Conservation (phyloP, 2,113 vertebrate genomes). For the Actenoides hombroni region DNA sequence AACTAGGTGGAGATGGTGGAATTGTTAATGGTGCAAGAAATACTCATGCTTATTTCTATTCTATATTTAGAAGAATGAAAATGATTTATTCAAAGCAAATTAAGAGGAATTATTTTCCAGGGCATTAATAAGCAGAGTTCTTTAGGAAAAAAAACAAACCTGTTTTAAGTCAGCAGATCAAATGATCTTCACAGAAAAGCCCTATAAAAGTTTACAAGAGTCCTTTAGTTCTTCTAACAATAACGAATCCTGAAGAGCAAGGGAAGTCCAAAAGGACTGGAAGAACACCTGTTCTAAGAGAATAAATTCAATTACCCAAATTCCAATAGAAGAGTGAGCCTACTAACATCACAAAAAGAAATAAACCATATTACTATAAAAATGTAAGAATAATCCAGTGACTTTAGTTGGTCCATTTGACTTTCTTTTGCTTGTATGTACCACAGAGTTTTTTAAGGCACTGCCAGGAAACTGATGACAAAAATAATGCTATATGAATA, state of each 20-base stretch:
- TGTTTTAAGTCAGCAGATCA: neutral
- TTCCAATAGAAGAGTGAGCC: neutral
- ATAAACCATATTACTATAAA: neutral
- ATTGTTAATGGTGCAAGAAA: neutral
- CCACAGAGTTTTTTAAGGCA: neutral
- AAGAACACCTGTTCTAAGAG: neutral
- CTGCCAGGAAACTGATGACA: neutral
- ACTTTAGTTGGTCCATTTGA: neutral
- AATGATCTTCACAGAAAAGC: neutral
- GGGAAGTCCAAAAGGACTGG: neutral
- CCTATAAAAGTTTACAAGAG: neutral
- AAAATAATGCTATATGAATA: rapidly evolving
- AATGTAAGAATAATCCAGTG: neutral
- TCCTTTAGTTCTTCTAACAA: neutral
- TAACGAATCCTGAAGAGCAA: neutral
- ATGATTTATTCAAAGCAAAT: neutral
- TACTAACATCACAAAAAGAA: neutral
- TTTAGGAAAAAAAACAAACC: neutral
- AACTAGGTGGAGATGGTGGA: neutral
- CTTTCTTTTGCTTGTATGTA: neutral
- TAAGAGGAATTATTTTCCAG: neutral
- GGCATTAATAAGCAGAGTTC: neutral
- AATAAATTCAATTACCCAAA: neutral
- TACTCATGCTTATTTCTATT: neutral
- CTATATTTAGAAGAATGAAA: neutral